These are phyloP conservation scores for Gnathochromis pfefferi DNA, from an alignment of 2,113 vertebrate species.

Conservation along the genomic window DNA sequence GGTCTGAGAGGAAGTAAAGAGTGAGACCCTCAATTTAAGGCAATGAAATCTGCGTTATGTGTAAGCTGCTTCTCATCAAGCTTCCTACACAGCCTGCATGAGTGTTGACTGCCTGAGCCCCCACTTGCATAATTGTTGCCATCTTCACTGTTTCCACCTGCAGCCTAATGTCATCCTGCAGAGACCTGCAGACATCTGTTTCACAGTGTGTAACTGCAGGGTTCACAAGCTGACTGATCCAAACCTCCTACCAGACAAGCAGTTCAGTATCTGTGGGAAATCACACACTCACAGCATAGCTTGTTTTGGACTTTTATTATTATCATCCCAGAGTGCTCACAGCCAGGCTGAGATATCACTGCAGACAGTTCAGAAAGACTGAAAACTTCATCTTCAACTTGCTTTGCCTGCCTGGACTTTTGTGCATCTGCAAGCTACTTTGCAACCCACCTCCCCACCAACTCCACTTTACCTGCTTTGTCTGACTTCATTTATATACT, in stretches of 20 bases:
- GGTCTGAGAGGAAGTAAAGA: not conserved
- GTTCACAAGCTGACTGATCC: not conserved
- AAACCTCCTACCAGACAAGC: not conserved
- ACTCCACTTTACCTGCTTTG: not conserved
- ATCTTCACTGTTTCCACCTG: not conserved
- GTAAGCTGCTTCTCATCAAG: not conserved
- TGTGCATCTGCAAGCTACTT: not conserved
- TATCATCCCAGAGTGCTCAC: not conserved
- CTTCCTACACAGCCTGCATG: not conserved
- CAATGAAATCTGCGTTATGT: not conserved
- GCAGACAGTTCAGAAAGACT: not conserved
- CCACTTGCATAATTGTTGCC: not conserved
- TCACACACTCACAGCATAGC: not conserved
- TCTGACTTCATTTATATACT: not conserved
- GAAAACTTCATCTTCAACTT: not conserved
- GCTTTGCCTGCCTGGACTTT: not conserved
- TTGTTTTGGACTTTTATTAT: not conserved
- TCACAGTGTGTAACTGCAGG: not conserved
- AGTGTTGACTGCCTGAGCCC: not conserved
- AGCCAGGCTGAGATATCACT: not conserved
- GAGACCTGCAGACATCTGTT: not conserved
- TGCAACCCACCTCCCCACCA: not conserved
- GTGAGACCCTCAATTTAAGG: not conserved
- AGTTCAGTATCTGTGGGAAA: not conserved
- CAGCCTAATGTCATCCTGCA: not conserved